Evolutionary conservation across 2,113 vertebrate species (phyloP).

Genomic region (Podocnemis expansa): DNA sequence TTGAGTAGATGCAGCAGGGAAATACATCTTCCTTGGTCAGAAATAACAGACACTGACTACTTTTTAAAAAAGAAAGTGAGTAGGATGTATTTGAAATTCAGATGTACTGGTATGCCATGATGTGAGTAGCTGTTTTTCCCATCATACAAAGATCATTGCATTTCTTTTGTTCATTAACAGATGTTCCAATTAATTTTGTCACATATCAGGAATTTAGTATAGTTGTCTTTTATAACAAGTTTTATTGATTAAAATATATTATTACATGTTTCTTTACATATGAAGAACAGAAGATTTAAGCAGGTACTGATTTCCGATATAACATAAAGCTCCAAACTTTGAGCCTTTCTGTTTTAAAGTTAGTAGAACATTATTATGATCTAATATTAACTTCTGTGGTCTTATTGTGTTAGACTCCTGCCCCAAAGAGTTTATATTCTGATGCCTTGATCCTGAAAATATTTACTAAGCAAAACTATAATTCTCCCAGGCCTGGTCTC

Average conservation of each 20-base stretch:
- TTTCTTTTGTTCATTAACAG: background rate
- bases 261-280: conserved; percentile 10
- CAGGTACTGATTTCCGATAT: background rate
- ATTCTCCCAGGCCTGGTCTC: background rate
- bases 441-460: background rate
- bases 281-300: conserved; percentile 8
- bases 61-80: background rate
- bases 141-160: background rate
- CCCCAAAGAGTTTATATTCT: conserved; percentile 6
- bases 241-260: background rate
- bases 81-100: background rate
- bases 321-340: background rate
- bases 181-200: conserved; percentile 3
- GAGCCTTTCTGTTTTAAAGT: background rate
- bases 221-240: background rate
- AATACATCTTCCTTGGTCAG: background rate
- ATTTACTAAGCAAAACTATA: conserved; percentile 8
- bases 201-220: background rate
- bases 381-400: conserved; percentile 6
- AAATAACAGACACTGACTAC: background rate
- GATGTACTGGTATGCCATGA: background rate
- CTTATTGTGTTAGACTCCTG: background rate
- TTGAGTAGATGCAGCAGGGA: background rate
- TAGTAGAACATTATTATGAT: background rate
- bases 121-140: background rate